Evolutionary conservation across 1,140 invertebrate species (phyloP).

Genomic region (Aphaenogaster ashmeadi): DNA sequence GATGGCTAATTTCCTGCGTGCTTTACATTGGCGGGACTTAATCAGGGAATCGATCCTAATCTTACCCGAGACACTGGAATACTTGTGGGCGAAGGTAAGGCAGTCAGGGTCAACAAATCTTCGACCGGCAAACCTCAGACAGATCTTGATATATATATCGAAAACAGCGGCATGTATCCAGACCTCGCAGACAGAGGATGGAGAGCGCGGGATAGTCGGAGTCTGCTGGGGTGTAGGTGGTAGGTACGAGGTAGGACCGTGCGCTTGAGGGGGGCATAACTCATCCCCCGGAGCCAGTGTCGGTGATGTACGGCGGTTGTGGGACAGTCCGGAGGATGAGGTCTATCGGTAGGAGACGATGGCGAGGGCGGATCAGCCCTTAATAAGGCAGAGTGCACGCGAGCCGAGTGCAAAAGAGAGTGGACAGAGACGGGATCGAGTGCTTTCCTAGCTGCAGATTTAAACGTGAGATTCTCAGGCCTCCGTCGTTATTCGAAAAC

Average conservation of each 20-base stretch:
- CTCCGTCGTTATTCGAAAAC: neutral
- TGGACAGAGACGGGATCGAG: neutral
- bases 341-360: slow-evolving; percentile 64
- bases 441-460: neutral
- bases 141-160: slow-evolving; percentile 76
- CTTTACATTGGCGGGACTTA: slow-evolving; percentile 31
- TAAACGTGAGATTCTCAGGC: neutral
- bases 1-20: slow-evolving; percentile 4
- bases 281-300: slow-evolving; percentile 70
- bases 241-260: slow-evolving; percentile 48
- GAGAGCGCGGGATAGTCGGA: slow-evolving; percentile 39
- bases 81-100: slow-evolving; percentile 62
- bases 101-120: slow-evolving; percentile 64
- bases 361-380: slow-evolving; percentile 76
- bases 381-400: slow-evolving; percentile 86
- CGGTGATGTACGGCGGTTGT: slow-evolving; percentile 79
- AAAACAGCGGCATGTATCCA: slow-evolving; percentile 72
- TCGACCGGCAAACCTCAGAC: slow-evolving; percentile 74
- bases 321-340: slow-evolving; percentile 72
- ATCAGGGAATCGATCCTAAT: slow-evolving; percentile 61
- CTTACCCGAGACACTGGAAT: slow-evolving; percentile 58
- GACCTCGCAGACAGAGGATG: slow-evolving; percentile 52
- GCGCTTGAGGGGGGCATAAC: slow-evolving; percentile 70
- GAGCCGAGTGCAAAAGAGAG: slow-evolving; percentile 80
- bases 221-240: slow-evolving; percentile 40